Evolutionary conservation across 2,797 vertebrate genomes (phyloP).

Genomic region (Nyctibius grandis): DNA sequence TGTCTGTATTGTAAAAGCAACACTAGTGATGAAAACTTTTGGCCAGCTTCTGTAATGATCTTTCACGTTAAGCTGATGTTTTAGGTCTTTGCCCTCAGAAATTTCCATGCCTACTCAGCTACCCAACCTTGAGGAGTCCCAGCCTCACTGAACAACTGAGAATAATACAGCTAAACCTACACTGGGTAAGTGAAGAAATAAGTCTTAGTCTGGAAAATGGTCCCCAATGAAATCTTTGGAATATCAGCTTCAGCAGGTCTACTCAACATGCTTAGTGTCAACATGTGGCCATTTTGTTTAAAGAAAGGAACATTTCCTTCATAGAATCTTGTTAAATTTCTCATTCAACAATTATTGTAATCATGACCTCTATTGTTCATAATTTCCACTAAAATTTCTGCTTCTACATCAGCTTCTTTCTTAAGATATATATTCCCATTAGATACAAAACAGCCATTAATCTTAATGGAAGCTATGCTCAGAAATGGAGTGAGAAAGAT

Average conservation of each 20-base stretch:
- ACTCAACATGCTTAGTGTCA: conserved; percentile 43
- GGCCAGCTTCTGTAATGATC: neutral
- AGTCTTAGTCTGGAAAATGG: conserved; percentile 5
- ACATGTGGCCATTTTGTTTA: conserved; percentile 42
- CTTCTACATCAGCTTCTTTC: conserved; percentile 36
- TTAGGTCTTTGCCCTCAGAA: neutral
- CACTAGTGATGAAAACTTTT: neutral
- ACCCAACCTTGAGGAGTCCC: neutral
- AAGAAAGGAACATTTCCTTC: conserved; percentile 26
- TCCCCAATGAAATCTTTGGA: conserved; percentile 46
- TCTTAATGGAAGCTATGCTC: conserved; percentile 46
- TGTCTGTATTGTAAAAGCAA: neutral
- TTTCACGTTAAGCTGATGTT: neutral
- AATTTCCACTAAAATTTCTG: conserved; percentile 43
- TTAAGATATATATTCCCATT: conserved; percentile 56
- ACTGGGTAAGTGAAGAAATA: neutral
- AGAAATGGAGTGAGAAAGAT: conserved; percentile 37
- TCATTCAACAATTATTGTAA: conserved; percentile 58
- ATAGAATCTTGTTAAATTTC: conserved; percentile 37
- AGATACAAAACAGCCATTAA: conserved; percentile 51
- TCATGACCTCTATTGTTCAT: conserved; percentile 49
- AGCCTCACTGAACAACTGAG: neutral
- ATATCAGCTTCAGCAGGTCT: conserved; percentile 36
- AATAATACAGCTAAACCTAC: neutral
- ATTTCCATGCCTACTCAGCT: neutral